Evolutionary conservation across 2,797 vertebrate species (phyloP).

Genomic region (Molossus alvarezi): DNA sequence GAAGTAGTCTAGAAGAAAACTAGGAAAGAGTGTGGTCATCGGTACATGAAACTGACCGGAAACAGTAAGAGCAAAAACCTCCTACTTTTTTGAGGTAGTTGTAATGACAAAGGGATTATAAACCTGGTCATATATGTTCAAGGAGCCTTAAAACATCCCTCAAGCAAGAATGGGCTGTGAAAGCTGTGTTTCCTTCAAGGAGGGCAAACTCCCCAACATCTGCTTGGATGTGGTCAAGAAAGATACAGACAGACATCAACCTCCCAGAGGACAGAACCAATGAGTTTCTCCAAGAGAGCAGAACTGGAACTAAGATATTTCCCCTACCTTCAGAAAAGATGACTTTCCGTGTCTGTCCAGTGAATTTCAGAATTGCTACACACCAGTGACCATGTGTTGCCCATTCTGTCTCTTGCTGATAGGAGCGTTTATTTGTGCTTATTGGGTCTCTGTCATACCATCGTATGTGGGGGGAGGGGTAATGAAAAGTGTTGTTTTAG

Average conservation of each 20-base stretch:
- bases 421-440: background rate
- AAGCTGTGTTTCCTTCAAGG: background rate
- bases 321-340: background rate
- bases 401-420: background rate
- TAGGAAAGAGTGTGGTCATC: background rate
- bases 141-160: background rate
- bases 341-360: background rate
- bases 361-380: background rate
- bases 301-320: background rate
- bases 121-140: background rate
- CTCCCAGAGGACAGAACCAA: background rate
- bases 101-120: slow-evolving; percentile 13
- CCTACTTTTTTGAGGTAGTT: background rate
- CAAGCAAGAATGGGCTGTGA: background rate
- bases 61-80: background rate
- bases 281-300: background rate
- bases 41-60: background rate
- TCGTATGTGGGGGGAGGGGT: fast-evolving
- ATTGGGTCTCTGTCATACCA: background rate
- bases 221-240: background rate
- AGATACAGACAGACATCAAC: background rate
- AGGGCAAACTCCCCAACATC: background rate
- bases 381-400: background rate
- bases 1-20: slow-evolving; percentile 12
- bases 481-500: background rate